Evolutionary conservation across 2,797 vertebrate species (phyloP).

Genomic region (Pipistrellus pygmaeus): DNA sequence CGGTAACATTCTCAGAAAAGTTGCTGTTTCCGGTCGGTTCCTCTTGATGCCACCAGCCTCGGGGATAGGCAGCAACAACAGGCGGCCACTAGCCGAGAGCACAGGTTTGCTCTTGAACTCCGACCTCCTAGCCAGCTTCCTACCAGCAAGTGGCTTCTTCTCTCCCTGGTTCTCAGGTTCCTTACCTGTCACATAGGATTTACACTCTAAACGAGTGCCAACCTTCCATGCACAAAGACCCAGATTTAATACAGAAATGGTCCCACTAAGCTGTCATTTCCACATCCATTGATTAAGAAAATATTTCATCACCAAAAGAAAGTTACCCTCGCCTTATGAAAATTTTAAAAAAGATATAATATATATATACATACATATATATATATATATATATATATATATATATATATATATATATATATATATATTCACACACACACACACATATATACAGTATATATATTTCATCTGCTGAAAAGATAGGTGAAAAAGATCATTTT

Average conservation of each 20-base stretch:
- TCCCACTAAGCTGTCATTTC: not conserved
- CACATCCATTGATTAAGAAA: conserved; percentile 16
- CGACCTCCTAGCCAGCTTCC: not conserved
- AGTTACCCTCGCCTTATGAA: not conserved
- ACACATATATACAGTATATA: too few species aligned
- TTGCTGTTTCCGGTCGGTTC: not conserved
- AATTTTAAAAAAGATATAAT: not conserved
- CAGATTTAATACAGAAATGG: conserved; percentile 19
- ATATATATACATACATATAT: too few species aligned
- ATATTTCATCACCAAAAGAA: conserved; percentile 25
- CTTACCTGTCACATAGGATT: not conserved
- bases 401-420: too few species aligned
- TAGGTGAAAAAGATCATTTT: conserved; percentile 40
- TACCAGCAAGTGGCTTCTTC: not conserved
- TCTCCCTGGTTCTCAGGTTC: not conserved
- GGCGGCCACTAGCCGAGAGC: rapidly evolving
- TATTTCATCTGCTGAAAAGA: not conserved
- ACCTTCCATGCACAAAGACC: not conserved
- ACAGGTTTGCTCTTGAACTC: not conserved
- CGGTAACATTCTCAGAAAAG: not conserved
- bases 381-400: too few species aligned
- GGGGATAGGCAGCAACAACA: not conserved
- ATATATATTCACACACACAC: too few species aligned
- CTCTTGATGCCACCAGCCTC: not conserved
- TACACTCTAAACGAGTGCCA: not conserved